Percentiles rank a stretch among this genome's conserved stretches.
Evolutionary conservation across 53 echinoderm and acorn worm species (phyloP).

Genomic region (Apostichopus leukothele): DNA sequence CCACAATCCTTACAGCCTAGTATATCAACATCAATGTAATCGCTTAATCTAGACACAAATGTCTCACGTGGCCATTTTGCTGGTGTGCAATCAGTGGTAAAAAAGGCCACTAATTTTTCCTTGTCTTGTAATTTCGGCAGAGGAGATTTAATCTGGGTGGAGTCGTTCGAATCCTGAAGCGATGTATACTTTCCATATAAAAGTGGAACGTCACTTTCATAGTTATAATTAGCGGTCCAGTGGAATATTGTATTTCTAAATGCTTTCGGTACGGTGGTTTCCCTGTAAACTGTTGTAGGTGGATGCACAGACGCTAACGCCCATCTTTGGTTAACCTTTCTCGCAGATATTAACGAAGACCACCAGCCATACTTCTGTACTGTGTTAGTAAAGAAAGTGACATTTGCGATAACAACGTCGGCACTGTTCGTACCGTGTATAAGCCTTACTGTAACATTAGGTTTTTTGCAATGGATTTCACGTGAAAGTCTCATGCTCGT

Average conservation of each 20-base stretch:
- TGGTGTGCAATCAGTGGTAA: neutral
- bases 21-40: conserved; percentile 13
- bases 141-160: neutral
- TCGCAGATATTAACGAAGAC: neutral
- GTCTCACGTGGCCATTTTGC: conserved; percentile 30
- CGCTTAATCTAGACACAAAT: neutral
- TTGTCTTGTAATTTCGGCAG: conserved; percentile 21
- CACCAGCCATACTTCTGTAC: conserved; percentile 33
- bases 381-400: conserved; percentile 31
- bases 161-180: neutral
- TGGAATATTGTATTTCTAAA: neutral
- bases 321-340: conserved; percentile 9
- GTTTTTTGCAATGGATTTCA: neutral
- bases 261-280: conserved; percentile 36
- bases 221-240: conserved; percentile 31
- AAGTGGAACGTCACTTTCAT: conserved; percentile 8
- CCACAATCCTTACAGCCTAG: conserved; percentile 6
- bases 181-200: conserved; percentile 4
- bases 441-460: conserved; percentile 4
- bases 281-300: neutral
- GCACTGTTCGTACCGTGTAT: neutral
- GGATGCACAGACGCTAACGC: neutral
- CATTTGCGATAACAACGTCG: neutral
- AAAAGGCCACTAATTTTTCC: conserved; percentile 1
- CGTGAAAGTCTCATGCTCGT: neutral